Conservation (phyloP, 53 echinoderm and acorn worm species). For the Antedon mediterranea region DNA sequence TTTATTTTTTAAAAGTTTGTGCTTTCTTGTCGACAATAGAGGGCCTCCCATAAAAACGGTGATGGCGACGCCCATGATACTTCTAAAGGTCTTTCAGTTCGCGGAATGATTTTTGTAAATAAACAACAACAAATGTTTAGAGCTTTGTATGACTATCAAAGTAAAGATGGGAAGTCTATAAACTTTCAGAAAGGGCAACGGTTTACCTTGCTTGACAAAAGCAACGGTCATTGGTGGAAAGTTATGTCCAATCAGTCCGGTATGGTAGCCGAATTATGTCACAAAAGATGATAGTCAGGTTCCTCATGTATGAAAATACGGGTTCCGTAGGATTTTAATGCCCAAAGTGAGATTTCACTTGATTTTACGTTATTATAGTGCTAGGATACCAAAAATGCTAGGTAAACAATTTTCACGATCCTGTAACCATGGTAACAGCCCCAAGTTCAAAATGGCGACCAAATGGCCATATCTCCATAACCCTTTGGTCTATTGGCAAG, state of each 20-base stretch:
- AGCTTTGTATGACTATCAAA: constrained; percentile 43
- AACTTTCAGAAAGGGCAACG: constrained; percentile 58
- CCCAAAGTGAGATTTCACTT: too few species aligned
- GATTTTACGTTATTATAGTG: too few species aligned
- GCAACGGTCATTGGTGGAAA: constrained; percentile 78
- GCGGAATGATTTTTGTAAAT: neutral
- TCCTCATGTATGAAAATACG: too few species aligned
- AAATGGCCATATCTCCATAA: too few species aligned
- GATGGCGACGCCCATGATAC: neutral
- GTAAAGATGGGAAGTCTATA: constrained; percentile 27
- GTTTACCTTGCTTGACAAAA: constrained; percentile 63
- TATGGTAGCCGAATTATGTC: constrained; percentile 55
- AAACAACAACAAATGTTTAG: constrained; percentile 29
- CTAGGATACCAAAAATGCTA: too few species aligned
- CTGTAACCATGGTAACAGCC: too few species aligned
- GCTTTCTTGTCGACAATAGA: too few species aligned
- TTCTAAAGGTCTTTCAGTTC: neutral
- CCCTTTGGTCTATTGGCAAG: too few species aligned
- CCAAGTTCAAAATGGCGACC: too few species aligned
- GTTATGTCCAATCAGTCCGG: constrained; percentile 40
- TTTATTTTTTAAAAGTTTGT: too few species aligned
- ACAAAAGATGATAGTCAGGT: constrained; percentile 36
- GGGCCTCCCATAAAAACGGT: neutral
- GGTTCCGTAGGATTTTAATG: too few species aligned
- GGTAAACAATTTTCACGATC: too few species aligned